Percentiles rank a stretch among this genome's conserved stretches.
Evolutionary conservation across 2,113 vertebrate genomes (phyloP).

Genomic region (Seriola quinqueradiata): DNA sequence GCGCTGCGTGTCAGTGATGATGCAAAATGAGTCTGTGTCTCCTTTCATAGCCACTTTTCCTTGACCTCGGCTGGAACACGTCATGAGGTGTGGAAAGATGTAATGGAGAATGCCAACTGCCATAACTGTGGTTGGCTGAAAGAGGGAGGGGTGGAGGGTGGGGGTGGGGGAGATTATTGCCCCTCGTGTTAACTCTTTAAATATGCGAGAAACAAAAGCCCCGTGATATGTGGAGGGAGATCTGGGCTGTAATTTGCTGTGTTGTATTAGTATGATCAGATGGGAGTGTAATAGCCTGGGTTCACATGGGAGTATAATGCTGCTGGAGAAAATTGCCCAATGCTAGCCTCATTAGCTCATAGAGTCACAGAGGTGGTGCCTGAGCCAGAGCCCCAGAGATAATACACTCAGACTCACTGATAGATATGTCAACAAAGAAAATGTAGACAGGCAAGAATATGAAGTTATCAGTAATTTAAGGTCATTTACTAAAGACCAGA

Average conservation of each 20-base stretch:
- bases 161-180: background rate
- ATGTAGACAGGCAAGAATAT: background rate
- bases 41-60: too few relatives aligned
- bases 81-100: too few relatives aligned
- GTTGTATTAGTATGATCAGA: slow-evolving; percentile 54
- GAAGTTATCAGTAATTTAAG: background rate
- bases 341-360: slow-evolving; percentile 48
- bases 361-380: slow-evolving; percentile 32
- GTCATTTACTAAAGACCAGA: background rate
- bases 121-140: background rate
- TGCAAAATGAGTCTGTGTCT: background rate
- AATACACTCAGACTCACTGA: slow-evolving; percentile 27
- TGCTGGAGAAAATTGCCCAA: slow-evolving; percentile 34
- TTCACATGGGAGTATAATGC: slow-evolving; percentile 56
- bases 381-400: slow-evolving; percentile 24
- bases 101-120: too few relatives aligned
- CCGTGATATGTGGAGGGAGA: background rate
- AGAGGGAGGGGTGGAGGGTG: background rate
- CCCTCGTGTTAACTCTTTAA: slow-evolving; percentile 14
- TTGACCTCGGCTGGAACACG: too few relatives aligned
- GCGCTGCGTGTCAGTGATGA: background rate
- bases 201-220: background rate
- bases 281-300: slow-evolving; percentile 41
- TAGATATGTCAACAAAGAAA: slow-evolving; percentile 19
- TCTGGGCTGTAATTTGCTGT: slow-evolving; percentile 35